Evolutionary conservation across 1,140 invertebrate genomes (phyloP).

Genomic region (Drosophila eugracilis): DNA sequence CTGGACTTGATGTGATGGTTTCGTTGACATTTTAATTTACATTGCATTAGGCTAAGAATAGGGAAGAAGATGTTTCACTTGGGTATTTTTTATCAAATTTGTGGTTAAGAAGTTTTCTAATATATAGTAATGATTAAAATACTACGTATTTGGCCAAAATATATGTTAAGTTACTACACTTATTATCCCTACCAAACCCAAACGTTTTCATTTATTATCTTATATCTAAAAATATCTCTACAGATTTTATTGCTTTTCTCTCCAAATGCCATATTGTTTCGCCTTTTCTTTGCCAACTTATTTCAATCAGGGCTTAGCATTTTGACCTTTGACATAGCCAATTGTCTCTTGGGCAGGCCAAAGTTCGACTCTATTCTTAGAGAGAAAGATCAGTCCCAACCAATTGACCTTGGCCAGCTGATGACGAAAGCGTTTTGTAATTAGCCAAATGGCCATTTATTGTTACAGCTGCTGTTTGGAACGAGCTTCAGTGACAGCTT

Average conservation of each 20-base stretch:
- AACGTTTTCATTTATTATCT: background rate
- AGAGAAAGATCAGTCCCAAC: conserved; percentile 9
- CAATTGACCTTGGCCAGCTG: conserved; percentile 34
- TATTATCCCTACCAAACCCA: background rate
- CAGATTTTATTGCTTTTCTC: too few species aligned
- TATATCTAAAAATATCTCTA: too few species aligned
- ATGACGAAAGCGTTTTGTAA: conserved; percentile 54
- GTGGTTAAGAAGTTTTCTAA: too few species aligned
- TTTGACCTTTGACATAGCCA: conserved; percentile 17
- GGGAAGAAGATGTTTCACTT: conserved; percentile 15
- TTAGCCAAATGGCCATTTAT: conserved; percentile 71
- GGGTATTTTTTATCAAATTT: too few species aligned
- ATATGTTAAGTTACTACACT: too few species aligned
- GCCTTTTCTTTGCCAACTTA: background rate
- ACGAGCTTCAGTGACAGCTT: conserved; percentile 38
- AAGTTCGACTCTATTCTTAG: conserved; percentile 4
- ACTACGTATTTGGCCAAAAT: too few species aligned
- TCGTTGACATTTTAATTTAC: conserved; percentile 77
- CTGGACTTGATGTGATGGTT: conserved; percentile 26
- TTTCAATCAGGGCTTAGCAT: background rate
- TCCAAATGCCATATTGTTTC: background rate
- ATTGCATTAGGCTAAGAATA: conserved; percentile 53
- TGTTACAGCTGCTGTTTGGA: conserved; percentile 30
- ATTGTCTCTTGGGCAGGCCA: background rate
- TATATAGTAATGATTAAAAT: too few species aligned